A percentile compares a stretch with the other conserved stretches of the same genome.
These are phyloP conservation scores for Drosophila imparisetae DNA, from an alignment of 2,888 invertebrate species.

Conservation along the genomic window DNA sequence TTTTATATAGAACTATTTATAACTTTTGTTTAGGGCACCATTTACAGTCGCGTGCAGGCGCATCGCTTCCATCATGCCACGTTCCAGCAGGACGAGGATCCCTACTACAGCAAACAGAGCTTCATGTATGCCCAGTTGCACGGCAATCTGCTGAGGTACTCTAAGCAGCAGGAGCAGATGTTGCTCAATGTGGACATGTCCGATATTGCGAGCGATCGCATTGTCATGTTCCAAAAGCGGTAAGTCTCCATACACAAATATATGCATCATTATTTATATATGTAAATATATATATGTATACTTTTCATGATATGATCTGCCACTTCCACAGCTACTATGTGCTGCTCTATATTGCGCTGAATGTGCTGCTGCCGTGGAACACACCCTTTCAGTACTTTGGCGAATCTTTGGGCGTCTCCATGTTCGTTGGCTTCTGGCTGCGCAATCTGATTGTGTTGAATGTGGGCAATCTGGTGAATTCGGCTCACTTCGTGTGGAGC, in stretches of 20 bases:
- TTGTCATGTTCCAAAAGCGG: conserved; percentile 93
- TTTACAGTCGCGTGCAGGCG: conserved; percentile 93
- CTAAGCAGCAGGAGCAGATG: conserved; percentile 88
- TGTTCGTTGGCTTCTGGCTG: conserved; percentile 89
- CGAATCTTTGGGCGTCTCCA: conserved; percentile 87
- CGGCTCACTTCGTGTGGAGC: conserved; percentile 90
- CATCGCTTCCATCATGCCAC: conserved; percentile 93
- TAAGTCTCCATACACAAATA: conserved; percentile 80
- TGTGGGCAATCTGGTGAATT: conserved; percentile 90
- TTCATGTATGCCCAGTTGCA: conserved; percentile 93
- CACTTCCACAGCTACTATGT: conserved; percentile 88
- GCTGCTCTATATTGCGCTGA: conserved; percentile 88
- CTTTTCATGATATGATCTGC: not conserved
- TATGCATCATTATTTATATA: not conserved
- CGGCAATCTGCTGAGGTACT: conserved; percentile 89
- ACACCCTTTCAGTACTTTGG: conserved; percentile 92
- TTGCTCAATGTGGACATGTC: conserved; percentile 90
- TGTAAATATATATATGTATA: not conserved
- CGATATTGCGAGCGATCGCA: conserved; percentile 90
- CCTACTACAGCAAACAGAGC: conserved; percentile 91
- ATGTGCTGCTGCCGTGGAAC: conserved; percentile 89
- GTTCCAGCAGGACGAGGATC: conserved; percentile 91
- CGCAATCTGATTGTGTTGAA: conserved; percentile 88
- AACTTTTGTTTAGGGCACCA: conserved; percentile 87
- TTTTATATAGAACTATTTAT: not conserved